Evolutionary conservation across 2,888 invertebrate genomes (phyloP).

Genomic region (Auanema freiburgensis): DNA sequence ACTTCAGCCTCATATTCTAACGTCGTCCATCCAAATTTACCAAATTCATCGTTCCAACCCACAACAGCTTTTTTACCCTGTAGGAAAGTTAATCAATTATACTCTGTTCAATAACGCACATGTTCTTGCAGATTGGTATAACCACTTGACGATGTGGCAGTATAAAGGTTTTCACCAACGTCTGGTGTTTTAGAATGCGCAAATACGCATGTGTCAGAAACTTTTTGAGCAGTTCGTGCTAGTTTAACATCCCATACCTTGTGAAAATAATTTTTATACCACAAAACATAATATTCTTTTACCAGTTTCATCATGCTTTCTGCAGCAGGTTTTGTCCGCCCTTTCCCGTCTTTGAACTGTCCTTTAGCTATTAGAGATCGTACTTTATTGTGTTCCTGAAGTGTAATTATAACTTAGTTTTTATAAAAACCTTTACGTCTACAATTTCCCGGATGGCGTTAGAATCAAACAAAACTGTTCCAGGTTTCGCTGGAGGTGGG

Average conservation of each 20-base stretch:
- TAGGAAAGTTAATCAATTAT: neutral
- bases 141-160: neutral
- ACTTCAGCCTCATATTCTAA: constrained; percentile 13
- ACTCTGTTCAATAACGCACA: neutral
- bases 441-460: no score
- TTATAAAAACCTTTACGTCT: no score
- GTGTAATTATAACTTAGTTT: neutral
- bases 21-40: constrained; percentile 17
- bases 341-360: constrained; percentile 10
- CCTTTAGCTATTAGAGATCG: constrained; percentile 18
- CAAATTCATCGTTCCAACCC: constrained; percentile 20
- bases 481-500: no score
- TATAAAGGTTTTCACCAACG: constrained; percentile 19
- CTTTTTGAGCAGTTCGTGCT: constrained; percentile 6
- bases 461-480: no score
- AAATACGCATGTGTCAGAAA: constrained; percentile 13
- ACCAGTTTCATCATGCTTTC: constrained; percentile 19
- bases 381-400: constrained; percentile 13
- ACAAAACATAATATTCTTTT: neutral
- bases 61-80: constrained; percentile 12
- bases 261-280: neutral
- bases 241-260: constrained; percentile 10
- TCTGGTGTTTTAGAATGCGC: constrained; percentile 17
- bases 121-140: neutral
- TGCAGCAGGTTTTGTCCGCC: constrained; percentile 14